phyloP scores from a whole-genome alignment of 2,888 invertebrate genomes.

The Xanthia togata region DNA sequence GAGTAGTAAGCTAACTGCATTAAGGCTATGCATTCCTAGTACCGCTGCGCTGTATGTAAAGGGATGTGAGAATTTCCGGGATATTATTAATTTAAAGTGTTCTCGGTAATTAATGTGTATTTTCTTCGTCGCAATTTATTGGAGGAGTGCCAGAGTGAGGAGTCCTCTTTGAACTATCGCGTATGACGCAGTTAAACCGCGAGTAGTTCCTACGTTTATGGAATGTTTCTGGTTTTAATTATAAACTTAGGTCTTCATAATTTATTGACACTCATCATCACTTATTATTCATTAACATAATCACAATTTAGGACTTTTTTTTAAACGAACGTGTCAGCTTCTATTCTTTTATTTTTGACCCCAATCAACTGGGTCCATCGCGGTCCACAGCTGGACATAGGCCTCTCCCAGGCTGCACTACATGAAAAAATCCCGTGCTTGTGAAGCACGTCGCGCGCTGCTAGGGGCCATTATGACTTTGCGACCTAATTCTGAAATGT shows the following conservation, averaged over 20 bases:
- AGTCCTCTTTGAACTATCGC: slow-evolving; percentile 38
- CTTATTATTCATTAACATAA: too few relatives aligned
- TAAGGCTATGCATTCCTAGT: slow-evolving; percentile 42
- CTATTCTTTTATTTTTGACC: neutral
- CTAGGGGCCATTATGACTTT: too few relatives aligned
- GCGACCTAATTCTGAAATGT: too few relatives aligned
- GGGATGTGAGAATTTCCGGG: slow-evolving; percentile 25
- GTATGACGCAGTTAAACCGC: slow-evolving; percentile 8
- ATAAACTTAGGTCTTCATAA: neutral
- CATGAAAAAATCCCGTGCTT: too few relatives aligned
- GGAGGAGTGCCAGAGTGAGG: slow-evolving; percentile 28
- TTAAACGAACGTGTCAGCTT: neutral
- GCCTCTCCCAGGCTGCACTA: too few relatives aligned
- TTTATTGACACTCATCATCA: neutral
- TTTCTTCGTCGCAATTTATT: slow-evolving; percentile 33
- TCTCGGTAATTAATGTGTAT: slow-evolving; percentile 40
- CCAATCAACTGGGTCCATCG: too few relatives aligned
- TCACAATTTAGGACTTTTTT: neutral
- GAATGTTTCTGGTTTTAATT: slow-evolving; percentile 12
- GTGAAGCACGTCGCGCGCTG: too few relatives aligned
- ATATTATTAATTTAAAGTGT: slow-evolving; percentile 23
- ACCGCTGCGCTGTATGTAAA: neutral
- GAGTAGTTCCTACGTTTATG: slow-evolving; percentile 20
- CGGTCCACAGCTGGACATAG: too few relatives aligned
- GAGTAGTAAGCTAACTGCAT: slow-evolving; percentile 19